Evolutionary conservation across 2,888 invertebrate genomes (phyloP), one percentile per base, ranked within the genome.

Genomic region (Deroplatys truncata): DNA sequence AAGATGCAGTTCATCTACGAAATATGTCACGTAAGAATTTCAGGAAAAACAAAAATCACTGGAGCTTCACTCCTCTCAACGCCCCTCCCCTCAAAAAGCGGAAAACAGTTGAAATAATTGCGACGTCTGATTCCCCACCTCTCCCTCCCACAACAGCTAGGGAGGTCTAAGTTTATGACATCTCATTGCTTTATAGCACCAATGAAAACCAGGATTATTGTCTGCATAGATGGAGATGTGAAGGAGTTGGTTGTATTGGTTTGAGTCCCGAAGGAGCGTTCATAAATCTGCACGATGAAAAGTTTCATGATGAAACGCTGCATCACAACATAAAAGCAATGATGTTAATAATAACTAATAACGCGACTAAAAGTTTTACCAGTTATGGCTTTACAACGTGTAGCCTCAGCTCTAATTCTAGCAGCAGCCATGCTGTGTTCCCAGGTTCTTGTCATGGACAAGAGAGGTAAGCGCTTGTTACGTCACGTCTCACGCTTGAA

Each of bases 281-380:
- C 82, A 87, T 87, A 87, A 87, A 87, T 87, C 29, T 82, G 43
- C 43, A 85, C 28, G 85, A 28, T 28, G 29, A 83, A 82, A 87
- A 87, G 83, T 87, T 87, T 83, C 43, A 4, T 49, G 85, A 85
- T 56, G 85, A 56, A 49, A 85, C 25, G 86, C 31, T 35, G 2
- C 5, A 1, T 31, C 25, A 31, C 35, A 35, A 85, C 72, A 85
- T 84, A 84, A 82, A 85, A n/a, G 89, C 89, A 82, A 82, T 35
- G 28, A 28, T 82, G 85, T 89, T 85, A 89, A 89, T 89, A 85
- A 84, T 84, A 72, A 56, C n/a, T 89, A 89, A 85, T 85, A 89
- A 89, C 29, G 28, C n/a, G 83, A 28, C n/a, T 82, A 28, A 85
- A 89, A 89, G 29, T 89, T 89, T 88, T 85, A 89, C 82, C 85